Evolutionary conservation across 1,140 invertebrate species (phyloP).

Genomic region (Caenorhabditis brenneri): DNA sequence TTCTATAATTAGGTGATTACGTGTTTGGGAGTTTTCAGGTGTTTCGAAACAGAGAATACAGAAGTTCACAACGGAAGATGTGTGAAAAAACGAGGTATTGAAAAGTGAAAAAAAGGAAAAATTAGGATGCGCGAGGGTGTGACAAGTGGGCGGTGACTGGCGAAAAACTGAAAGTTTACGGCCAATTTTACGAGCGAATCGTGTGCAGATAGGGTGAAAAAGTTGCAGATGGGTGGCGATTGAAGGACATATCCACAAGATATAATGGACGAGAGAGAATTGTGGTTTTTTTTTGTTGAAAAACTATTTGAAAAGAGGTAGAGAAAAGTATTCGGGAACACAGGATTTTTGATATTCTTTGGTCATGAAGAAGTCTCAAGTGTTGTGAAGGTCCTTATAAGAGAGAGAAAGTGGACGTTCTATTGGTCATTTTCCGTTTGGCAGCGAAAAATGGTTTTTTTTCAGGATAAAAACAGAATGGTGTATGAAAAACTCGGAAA

Average conservation of each 20-base stretch:
- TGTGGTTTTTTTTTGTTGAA: background rate
- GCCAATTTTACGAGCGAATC: constrained; percentile 36
- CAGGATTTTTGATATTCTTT: constrained; percentile 2
- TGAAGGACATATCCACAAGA: constrained; percentile 19
- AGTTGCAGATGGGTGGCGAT: constrained; percentile 35
- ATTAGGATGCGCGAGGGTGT: background rate
- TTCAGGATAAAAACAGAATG: no score
- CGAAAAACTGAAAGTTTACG: constrained; percentile 10
- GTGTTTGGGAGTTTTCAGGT: no score
- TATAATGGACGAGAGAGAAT: background rate
- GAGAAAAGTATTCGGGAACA: background rate
- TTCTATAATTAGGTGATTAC: background rate
- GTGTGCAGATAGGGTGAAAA: constrained; percentile 10
- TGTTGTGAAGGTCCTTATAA: constrained; percentile 21
- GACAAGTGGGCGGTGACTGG: background rate
- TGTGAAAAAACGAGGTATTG: background rate
- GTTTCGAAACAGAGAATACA: background rate
- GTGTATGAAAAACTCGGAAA: no score
- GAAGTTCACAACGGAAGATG: background rate
- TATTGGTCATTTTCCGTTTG: constrained; percentile 21
- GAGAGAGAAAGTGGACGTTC: background rate
- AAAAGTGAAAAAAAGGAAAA: background rate
- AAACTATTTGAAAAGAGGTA: background rate
- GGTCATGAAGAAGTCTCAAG: background rate
- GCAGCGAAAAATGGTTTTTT: no score